Evolutionary conservation across 30 jellyfish, hydroid and myxozoan species (phyloP).

Genomic region (Aurelia coerulea): DNA sequence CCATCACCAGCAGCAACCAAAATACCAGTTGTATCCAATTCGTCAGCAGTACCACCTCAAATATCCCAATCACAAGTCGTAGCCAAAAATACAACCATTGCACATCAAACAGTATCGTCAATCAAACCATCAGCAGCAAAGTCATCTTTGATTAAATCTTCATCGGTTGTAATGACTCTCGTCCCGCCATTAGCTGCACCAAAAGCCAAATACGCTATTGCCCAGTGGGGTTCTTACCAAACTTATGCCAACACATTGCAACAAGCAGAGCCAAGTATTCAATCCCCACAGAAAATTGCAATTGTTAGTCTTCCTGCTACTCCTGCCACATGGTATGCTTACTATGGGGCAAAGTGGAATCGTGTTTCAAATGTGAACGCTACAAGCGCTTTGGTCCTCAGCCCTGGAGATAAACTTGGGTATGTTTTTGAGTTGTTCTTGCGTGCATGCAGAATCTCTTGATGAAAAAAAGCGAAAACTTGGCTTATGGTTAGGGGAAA

Average conservation of each 20-base stretch:
- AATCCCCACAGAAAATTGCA: conserved; percentile 14
- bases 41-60: not conserved
- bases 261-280: conserved; percentile 20
- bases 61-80: too few species aligned
- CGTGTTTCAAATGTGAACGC: not conserved
- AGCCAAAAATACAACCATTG: too few species aligned
- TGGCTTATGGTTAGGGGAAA: too few species aligned
- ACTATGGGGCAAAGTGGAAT: conserved; percentile 22
- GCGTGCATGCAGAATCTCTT: too few species aligned
- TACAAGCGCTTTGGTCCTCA: conserved; percentile 27
- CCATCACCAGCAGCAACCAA: conserved; percentile 3
- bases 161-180: not conserved
- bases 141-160: not conserved
- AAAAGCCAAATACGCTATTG: not conserved
- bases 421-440: not conserved
- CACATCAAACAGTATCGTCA: not conserved
- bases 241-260: not conserved
- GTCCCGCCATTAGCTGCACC: conserved; percentile 7
- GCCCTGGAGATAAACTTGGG: conserved; percentile 44
- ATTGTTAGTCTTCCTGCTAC: not conserved
- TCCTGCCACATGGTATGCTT: conserved; percentile 23
- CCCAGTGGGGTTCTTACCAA: conserved; percentile 1
- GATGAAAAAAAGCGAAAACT: too few species aligned
- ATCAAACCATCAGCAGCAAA: not conserved
- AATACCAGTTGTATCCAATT: not conserved